These are phyloP conservation scores for Blastomussa wellsi DNA, from an alignment of 92 coral and sea anemone genomes.

Conservation along the genomic window DNA sequence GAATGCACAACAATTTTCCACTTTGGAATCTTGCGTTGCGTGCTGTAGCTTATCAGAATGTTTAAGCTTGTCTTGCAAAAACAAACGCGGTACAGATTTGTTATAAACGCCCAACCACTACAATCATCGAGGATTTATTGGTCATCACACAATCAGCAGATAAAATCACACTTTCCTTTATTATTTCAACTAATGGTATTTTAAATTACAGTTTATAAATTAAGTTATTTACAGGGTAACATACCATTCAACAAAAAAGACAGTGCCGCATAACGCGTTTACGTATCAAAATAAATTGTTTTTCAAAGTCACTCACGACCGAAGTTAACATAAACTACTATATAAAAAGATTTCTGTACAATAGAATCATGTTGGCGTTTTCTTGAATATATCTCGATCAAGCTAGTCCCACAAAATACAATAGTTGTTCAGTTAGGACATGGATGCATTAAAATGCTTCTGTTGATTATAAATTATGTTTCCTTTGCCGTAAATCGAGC, in stretches of 20 bases:
- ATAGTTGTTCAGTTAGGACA: background rate
- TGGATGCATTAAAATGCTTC: background rate
- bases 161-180: constrained; percentile 27
- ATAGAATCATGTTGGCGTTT: background rate
- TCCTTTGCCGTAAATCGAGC: background rate
- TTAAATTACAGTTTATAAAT: constrained; percentile 24
- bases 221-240: constrained; percentile 23
- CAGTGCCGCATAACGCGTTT: background rate
- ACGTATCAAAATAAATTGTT: background rate
- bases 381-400: background rate
- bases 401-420: background rate
- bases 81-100: constrained; percentile 1
- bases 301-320: background rate
- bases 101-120: background rate
- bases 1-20: background rate
- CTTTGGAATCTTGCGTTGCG: constrained; percentile 28
- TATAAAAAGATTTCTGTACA: background rate
- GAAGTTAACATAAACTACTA: background rate
- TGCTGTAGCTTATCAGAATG: constrained; percentile 23
- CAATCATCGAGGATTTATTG: constrained; percentile 2
- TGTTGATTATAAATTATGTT: background rate
- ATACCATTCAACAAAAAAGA: constrained; percentile 18
- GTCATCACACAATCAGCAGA: constrained; percentile 19
- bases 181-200: constrained; percentile 27
- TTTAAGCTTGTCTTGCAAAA: constrained; percentile 32